A percentile compares a stretch with the other conserved stretches of the same genome.
phyloP scores from a whole-genome alignment of 2,113 vertebrate species.

The Tapirus terrestris region DNA sequence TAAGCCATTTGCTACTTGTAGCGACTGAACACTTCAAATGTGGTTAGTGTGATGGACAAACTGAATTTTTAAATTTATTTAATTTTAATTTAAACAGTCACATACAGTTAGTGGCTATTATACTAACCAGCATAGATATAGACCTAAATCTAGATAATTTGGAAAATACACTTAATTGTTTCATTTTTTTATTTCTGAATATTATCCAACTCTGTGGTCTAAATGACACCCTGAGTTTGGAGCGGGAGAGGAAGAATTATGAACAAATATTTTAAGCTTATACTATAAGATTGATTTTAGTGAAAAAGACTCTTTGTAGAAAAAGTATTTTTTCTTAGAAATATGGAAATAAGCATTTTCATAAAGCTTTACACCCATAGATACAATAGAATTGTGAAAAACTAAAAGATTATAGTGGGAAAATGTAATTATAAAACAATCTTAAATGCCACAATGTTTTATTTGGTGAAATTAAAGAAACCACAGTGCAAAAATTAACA shows the following conservation, averaged over 20 bases:
- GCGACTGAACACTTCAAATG: neutral
- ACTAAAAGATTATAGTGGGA: neutral
- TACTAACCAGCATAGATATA: neutral
- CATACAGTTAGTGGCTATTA: neutral
- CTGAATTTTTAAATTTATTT: neutral
- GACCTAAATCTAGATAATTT: neutral
- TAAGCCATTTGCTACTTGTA: neutral
- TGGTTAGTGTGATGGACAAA: neutral
- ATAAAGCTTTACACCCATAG: neutral
- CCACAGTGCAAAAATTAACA: neutral
- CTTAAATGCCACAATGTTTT: neutral
- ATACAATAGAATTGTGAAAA: neutral
- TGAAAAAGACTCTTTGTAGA: neutral
- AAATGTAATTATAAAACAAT: neutral
- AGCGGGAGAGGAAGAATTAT: neutral
- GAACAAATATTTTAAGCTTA: neutral
- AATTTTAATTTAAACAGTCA: neutral
- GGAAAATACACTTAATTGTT: neutral
- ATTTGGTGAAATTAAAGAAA: neutral
- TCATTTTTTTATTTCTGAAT: neutral
- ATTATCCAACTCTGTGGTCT: neutral
- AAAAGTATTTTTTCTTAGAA: neutral
- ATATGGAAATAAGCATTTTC: neutral
- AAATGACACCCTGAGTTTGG: neutral
- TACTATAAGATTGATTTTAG: neutral